Evolutionary conservation across 2,797 vertebrate species (phyloP).

Genomic region (Ammospiza maritima): DNA sequence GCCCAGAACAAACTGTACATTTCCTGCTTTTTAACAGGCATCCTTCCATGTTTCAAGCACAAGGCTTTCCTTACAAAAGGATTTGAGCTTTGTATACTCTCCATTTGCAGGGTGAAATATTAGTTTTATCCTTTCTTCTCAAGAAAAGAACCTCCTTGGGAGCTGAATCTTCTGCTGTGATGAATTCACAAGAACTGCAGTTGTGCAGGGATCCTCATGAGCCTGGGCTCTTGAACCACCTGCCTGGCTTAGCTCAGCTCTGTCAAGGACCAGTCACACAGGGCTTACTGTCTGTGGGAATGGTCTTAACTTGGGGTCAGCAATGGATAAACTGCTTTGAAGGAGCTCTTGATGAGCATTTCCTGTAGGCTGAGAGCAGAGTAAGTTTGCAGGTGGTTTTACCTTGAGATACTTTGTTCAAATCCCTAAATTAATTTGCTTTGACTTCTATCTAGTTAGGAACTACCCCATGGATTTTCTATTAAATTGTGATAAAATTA

Average conservation of each 20-base stretch:
- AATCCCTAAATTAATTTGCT: neutral
- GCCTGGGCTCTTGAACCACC: neutral
- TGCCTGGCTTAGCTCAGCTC: neutral
- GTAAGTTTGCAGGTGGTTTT: neutral
- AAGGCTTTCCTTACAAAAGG: neutral
- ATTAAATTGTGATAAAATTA: neutral
- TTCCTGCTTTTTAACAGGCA: neutral
- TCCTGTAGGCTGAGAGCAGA: neutral
- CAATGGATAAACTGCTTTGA: neutral
- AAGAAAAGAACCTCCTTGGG: neutral
- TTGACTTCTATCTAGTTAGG: neutral
- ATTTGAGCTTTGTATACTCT: neutral
- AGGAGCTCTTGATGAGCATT: neutral
- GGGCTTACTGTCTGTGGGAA: neutral
- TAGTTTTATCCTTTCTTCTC: neutral
- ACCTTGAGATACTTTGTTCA: neutral
- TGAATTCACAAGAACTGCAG: neutral
- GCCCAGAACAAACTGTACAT: neutral
- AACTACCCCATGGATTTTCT: neutral
- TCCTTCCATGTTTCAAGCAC: neutral
- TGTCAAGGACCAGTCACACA: neutral
- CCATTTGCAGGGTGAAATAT: neutral
- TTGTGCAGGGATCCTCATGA: neutral
- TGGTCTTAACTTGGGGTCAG: neutral
- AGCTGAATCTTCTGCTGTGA: neutral